Percentiles rank a stretch among this genome's conserved stretches.
Conservation (phyloP, 2,797 vertebrate genomes). For the Rhinoraja longicauda region DNA sequence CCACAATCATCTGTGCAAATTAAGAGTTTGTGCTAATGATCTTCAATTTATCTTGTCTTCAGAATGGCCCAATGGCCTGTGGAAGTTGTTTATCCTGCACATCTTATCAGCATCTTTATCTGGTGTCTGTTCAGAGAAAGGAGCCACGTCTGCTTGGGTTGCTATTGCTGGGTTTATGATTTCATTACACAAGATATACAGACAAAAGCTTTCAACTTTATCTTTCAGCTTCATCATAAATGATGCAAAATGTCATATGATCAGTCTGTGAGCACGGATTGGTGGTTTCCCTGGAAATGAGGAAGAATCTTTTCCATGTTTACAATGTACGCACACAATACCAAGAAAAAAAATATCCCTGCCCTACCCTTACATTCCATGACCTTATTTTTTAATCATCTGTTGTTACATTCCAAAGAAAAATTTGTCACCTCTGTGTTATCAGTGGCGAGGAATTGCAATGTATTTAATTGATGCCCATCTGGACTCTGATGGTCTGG, state of each 20-base stretch:
- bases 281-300: neutral
- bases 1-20: neutral
- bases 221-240: neutral
- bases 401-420: neutral
- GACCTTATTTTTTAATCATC: neutral
- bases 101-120: neutral
- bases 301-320: neutral
- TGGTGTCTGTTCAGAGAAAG: neutral
- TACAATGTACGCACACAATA: neutral
- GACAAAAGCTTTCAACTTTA: neutral
- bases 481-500: neutral
- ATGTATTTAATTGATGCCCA: neutral
- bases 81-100: neutral
- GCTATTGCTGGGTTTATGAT: neutral
- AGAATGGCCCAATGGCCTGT: neutral
- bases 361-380: neutral
- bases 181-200: neutral
- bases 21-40: neutral
- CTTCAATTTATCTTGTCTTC: neutral
- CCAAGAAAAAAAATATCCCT: neutral
- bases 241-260: neutral
- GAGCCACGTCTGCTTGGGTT: neutral
- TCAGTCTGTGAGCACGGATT: neutral
- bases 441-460: neutral
- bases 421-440: neutral